phyloP scores from a whole-genome alignment of 2,113 vertebrate genomes.

The Synodontis membranacea region DNA sequence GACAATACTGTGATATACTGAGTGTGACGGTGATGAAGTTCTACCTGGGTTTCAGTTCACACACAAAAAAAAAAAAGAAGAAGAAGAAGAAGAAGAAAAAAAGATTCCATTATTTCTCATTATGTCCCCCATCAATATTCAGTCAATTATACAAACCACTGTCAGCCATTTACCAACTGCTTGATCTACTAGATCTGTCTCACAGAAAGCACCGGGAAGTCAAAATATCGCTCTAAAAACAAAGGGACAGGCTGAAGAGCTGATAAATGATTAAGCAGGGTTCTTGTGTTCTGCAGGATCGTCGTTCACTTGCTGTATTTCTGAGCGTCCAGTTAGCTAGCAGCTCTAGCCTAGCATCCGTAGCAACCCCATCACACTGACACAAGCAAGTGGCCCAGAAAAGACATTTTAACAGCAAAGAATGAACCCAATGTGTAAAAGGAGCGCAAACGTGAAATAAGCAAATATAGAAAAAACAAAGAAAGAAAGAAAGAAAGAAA shows the following conservation, averaged over 20 bases:
- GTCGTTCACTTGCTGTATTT: background rate
- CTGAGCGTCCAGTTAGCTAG: background rate
- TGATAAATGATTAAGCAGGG: too few species aligned
- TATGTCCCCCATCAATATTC: background rate
- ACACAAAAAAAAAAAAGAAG: background rate
- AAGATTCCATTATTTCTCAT: background rate
- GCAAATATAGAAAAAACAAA: background rate
- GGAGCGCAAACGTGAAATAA: background rate
- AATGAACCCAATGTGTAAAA: background rate
- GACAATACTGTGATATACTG: background rate
- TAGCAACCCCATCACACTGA: background rate
- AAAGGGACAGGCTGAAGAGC: background rate
- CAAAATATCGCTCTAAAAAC: background rate
- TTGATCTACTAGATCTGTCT: background rate
- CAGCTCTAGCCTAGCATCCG: conserved; percentile 21
- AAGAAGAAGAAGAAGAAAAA: too few species aligned
- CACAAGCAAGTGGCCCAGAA: background rate
- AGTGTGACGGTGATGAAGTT: background rate
- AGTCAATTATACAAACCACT: background rate
- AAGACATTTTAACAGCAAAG: background rate
- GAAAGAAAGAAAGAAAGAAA: too few species aligned
- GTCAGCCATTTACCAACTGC: background rate
- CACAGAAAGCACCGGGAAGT: background rate
- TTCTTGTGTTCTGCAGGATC: background rate
- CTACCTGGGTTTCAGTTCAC: background rate